Base-by-base conservation (phyloP, 2,888 invertebrate genomes). In the Gortyna flavago region DNA sequence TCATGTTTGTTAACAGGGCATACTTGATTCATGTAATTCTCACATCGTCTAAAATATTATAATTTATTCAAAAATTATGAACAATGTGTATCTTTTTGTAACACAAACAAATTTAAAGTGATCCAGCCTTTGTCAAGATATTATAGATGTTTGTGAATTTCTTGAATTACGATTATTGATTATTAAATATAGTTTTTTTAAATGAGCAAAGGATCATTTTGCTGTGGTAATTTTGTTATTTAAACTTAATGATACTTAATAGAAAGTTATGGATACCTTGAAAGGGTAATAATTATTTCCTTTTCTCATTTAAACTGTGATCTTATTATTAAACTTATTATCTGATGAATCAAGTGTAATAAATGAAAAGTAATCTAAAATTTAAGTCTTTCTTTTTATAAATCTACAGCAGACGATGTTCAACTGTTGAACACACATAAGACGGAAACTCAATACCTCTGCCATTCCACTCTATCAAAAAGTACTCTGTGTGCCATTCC, bases 261-360 rank as follows among this genome's bases (percentile, higher is more conserved):
- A 74, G 38, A 66, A 72, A 62, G 77, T 83, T 83, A 80, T 87
- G 77, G 74, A 81, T 85, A 87, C 74, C 87, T 85, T 75, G 80
- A 82, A 80, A 81, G 77, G 71, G 84, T 86, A 79, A 76, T 82
- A 41, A 85, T 74, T 85, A 86, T 90, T 91, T 93, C 93, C 94
- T 91, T 94, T 94, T 94, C 93, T 95, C 93, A 92, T 94, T 94
- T 93, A 88, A 92, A 93, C 92, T 91, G 89, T 93, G 90, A 92
- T 91, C 88, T 91, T 91, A 87, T 91, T 90, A 89, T 85, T 80
- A 84, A 84, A 85, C 88, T 87, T 87, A 90, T 87, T 90, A 89
- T 91, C 85, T 90, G 87, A 90, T 90, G 87, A 90, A 92, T 91
- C 89, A 90, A 92, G 87, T 90, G 84, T 90, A 93, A 92, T 93